Base-by-base conservation (phyloP, 2,888 invertebrate species). In the Coelinius sp. region DNA sequence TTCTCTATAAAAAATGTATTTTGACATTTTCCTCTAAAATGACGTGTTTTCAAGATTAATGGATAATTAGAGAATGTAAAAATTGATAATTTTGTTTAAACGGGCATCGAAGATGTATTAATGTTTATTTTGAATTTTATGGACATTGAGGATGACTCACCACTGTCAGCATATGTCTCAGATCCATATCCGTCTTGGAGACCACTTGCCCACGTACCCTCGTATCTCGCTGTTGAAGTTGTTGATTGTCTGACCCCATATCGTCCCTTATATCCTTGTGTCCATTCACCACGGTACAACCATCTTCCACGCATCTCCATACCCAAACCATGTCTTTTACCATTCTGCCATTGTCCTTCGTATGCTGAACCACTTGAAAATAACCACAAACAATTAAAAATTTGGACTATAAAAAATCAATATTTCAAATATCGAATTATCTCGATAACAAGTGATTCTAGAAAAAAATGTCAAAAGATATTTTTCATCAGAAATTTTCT, bases 311-410 rank as follows among this genome's bases (percentile, higher is more conserved):
- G 93, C 76, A 95, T 95, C 89, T 99, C 99, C 86, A 98, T 96
- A 74, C 99, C 99, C 85, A 99, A 90, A 8, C 99, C 99, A 88
- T 99, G 99, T 68, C 99, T 92, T 89, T 98, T 97, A 77, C 99
- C 99, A 88, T 98, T 98, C 89, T 98, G 98, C 99, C 99, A 99
- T 89, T 99, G 98, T 75, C 99, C 99, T 89, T 97, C 97, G 90
- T 94, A 98, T 80, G 95, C 94, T 87, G 97, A 97, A 68, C 98
- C 98, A 89, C 96, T 97, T 63, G 41, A 65, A 59, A 62, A 22
- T 35, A 17, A 66, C 49, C 44, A 41, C 25, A 31, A 59, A 67
- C 35, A n/a, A 72, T 73, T 41, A 35, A n/a, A 41, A n/a, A n/a
- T n/a, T n/a, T n/a, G n/a, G n/a, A n/a, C n/a, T n/a, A n/a, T n/a